These are phyloP conservation scores for Poecilia latipinna DNA, from an alignment of 2,113 vertebrate genomes.

Conservation along the genomic window DNA sequence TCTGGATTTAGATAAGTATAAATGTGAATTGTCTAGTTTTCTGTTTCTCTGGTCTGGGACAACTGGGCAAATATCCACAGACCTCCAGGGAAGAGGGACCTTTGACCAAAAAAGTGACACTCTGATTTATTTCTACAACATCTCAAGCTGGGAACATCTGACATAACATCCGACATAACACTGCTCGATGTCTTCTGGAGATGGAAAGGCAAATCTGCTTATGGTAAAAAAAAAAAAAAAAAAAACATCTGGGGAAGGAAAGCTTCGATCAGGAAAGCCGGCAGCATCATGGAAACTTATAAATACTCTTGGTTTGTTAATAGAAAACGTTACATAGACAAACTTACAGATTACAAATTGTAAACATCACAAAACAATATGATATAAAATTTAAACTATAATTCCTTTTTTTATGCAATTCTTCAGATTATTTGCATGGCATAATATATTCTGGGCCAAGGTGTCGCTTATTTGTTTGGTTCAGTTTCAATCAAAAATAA, in stretches of 20 bases:
- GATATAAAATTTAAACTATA: background rate
- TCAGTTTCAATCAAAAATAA: background rate
- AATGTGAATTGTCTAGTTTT: background rate
- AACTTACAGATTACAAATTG: background rate
- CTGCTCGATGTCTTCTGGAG: too few species aligned
- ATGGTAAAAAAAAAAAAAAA: too few species aligned
- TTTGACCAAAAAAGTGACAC: background rate
- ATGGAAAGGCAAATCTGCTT: too few species aligned
- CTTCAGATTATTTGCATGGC: too few species aligned
- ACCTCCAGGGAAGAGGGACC: too few species aligned
- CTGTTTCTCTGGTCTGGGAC: background rate
- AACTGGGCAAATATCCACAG: background rate
- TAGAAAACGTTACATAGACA: background rate
- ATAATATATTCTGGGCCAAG: background rate
- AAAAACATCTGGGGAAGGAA: background rate
- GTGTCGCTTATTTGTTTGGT: background rate
- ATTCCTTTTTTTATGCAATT: background rate
- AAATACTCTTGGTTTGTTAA: background rate
- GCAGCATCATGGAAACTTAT: too few species aligned
- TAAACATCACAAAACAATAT: background rate
- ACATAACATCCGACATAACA: too few species aligned
- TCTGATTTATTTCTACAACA: background rate
- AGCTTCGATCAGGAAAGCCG: background rate
- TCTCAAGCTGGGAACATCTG: too few species aligned
- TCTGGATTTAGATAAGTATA: background rate